Evolutionary conservation across 2,888 invertebrate species (phyloP), one percentile per base, ranked within the genome.

Genomic region (Netelia fuscicornis): DNA sequence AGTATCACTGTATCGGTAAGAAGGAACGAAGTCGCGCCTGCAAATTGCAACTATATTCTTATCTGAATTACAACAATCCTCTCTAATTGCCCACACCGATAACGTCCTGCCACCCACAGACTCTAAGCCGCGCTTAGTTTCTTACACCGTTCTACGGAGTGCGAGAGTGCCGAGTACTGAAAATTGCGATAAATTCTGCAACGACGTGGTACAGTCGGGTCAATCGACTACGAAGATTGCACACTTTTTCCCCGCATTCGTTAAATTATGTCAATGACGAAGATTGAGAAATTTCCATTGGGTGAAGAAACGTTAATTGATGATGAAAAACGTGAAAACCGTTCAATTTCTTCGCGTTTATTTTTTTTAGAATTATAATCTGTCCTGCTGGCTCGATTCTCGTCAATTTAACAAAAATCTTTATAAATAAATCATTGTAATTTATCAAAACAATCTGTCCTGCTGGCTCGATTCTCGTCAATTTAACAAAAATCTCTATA

Each of bases 21-120:
- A 20, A 48, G 62, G 10, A 77, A 52, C 10, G n/a, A 52, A 65
- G 58, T 20, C 44, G 20, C 58, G 65, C 5, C 52, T 72, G 6
- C 70, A 82, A 83, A 85, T 72, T 76, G 54, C 60, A 76, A 83
- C 72, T 71, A 23, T 54, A 78, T 67, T 71, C 71, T 81, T 85
- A 83, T 85, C 83, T 85, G 79, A 82, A 79, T 85, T 70, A 62
- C 78, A 76, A 79, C 75, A 60, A 77, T 76, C 30, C 75, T 82
- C 60, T 75, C 82, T 82, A 82, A 85, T 82, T 82, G 82, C 65
- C 58, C 60, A 64, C 20, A 13, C 56, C 71, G 79, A 76, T 76
- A n/a, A 25, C 52, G 52, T 78, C 23, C 70, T 42, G 64, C 67
- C 81, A 82, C 85, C 85, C 82, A 85, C 85, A 56, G 68, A 64